Evolutionary conservation across 2,888 invertebrate species (phyloP), one percentile per base, ranked within the genome.

Genomic region (Eustalomyia histrio): DNA sequence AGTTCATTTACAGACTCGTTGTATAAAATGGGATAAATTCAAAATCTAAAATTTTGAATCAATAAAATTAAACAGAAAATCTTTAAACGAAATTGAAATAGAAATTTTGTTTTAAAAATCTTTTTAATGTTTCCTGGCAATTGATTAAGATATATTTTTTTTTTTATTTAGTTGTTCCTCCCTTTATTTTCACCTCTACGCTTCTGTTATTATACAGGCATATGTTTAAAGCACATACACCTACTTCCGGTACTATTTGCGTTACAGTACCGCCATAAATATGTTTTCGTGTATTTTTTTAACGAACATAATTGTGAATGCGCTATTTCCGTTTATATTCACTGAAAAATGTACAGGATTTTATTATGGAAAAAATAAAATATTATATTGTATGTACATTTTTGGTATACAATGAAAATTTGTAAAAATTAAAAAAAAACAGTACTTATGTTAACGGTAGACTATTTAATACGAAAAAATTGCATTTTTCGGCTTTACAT

Each of bases 251-350:
- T 43, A 39, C 21, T 43, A 53, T 69, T 61, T 75, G n/a, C 21
- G n/a, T 10, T 57, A 55, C 69, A 60, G 21, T 33, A 65, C 52
- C 53, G 33, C 2, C 63, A 71, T 55, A 39, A 63, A 76, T 64
- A 53, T 18, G 24, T 14, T 78, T 69, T 69, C 21, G 50, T 75
- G 60, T 67, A 6, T 29, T 69, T 47, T 35, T 64, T 73, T 64
- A 81, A 78, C 60, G 55, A 55, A 74, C 73, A 78, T 81, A 78
- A 81, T 74, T 81, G 76, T 74, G 78, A 74, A 78, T 81, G 74
- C 57, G 74, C 74, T 78, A 74, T 81, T 81, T 81, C 80, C 80
- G 78, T 74, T 73, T n/a, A 69, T 5, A 47, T 64, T 69, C 65
- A 65, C 4, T 65, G 73, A 67, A 78, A 81, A 61, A 69, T 74